Conservation (phyloP, 2,888 invertebrate species). For the Oscheius myriophilus region DNA sequence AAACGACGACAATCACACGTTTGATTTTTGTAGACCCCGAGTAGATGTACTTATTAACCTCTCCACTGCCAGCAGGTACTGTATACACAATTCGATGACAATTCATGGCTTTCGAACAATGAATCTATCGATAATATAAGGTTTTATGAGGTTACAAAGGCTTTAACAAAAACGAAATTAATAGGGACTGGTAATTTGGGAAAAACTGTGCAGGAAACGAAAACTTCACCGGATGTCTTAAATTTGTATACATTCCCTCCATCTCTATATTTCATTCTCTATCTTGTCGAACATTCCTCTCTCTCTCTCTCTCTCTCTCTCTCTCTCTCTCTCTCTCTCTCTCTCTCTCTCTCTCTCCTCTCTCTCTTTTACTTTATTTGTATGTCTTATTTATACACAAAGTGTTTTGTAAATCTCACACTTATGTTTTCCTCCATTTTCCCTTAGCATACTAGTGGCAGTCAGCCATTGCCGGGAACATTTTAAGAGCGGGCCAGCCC, state of each 20-base stretch:
- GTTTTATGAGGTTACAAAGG: neutral
- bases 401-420: too few species aligned
- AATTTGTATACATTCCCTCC: too few species aligned
- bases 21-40: neutral
- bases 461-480: too few species aligned
- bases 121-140: neutral
- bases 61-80: neutral
- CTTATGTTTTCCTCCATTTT: too few species aligned
- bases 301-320: slow-evolving; percentile 5
- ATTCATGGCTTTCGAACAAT: slow-evolving; percentile 6
- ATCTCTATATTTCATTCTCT: too few species aligned
- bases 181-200: neutral
- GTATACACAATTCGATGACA: neutral
- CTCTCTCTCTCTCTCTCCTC: slow-evolving; percentile 5
- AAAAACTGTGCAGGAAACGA: too few species aligned
- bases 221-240: too few species aligned
- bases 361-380: too few species aligned
- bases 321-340: slow-evolving; percentile 3
- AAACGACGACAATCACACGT: neutral
- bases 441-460: too few species aligned
- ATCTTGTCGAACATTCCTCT: neutral
- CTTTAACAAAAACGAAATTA: neutral
- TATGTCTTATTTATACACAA: too few species aligned
- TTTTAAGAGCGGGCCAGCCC: too few species aligned
- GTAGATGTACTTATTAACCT: neutral